Evolutionary conservation across 2,797 vertebrate genomes (phyloP), one percentile per base, ranked within the genome.

Genomic region (Pogoniulus pusillus): DNA sequence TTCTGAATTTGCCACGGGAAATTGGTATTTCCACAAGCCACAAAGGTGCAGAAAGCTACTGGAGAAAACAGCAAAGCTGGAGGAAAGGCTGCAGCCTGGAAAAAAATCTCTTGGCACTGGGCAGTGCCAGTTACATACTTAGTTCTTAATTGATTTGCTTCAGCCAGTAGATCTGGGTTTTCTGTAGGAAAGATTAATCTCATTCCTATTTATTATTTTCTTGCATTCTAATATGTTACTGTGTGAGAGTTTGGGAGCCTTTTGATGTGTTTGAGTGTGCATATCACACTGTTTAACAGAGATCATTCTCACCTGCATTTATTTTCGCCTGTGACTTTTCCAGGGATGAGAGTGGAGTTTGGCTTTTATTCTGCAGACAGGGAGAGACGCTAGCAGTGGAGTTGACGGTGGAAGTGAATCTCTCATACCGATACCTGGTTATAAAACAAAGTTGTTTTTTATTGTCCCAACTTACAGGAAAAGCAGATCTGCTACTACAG

Each of bases 351-450:
- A 90, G 57, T n/a, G 95, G 82, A 82, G 94, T 71, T n/a, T 94
- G 95, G 54, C 22, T 93, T 85, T 93, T 96, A 9, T 97, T 94
- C 76, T 96, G 94, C 32, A 96, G 89, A 97, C 99, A 99, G 2
- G 98, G 98, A 87, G 98, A 98, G 68, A 97, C 93, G 95, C 93
- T 98, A 32, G 91, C 85, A 74, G 98, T 98, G 0, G 98, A 98
- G 94, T 99, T 99, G 87, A 87, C 93, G 23, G 96, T 96, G 93
- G 97, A 97, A 92, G 97, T 91, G 73, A 98, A 97, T 8, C 97
- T 98, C 34, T 98, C 98, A 83, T 98, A 99, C 72, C 94, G 95
- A 93, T 99, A 99, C 89, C 99, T 99, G 95, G 68, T 93, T 59
- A 88, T 70, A 96, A 97, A 96, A 87, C 24, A 97, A 89, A 78